Evolutionary conservation across 2,113 vertebrate species (phyloP).

Genomic region (Rhea americana): DNA sequence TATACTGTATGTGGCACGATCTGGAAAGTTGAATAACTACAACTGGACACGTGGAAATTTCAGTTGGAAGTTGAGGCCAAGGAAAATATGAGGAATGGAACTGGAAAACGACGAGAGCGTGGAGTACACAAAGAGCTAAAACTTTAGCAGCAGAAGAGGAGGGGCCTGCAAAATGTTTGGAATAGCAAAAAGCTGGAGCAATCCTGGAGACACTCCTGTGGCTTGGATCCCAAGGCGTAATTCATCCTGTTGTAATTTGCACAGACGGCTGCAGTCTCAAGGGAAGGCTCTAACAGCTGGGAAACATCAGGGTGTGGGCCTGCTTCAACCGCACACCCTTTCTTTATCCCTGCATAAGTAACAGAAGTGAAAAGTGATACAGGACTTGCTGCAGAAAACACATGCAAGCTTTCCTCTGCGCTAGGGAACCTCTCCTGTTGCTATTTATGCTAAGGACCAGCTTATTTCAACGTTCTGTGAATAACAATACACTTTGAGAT

Average conservation of each 20-base stretch:
- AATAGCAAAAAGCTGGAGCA: constrained; percentile 51
- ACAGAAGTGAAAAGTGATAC: constrained; percentile 23
- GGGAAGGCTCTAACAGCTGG: constrained; percentile 54
- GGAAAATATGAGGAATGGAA: constrained; percentile 55
- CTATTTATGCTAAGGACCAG: not conserved
- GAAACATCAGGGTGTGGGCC: constrained; percentile 59
- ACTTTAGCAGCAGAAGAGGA: constrained; percentile 31
- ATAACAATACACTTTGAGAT: not conserved
- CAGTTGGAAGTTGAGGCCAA: constrained; percentile 14
- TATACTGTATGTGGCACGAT: not conserved
- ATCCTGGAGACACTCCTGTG: constrained; percentile 29
- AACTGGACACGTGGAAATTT: constrained; percentile 25
- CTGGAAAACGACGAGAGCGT: not conserved
- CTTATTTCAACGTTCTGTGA: not conserved
- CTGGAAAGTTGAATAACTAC: not conserved
- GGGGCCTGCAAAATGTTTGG: constrained; percentile 48
- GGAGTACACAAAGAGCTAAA: not conserved
- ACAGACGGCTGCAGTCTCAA: constrained; percentile 23
- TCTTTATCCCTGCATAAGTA: constrained; percentile 8
- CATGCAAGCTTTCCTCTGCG: not conserved
- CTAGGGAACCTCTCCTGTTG: not conserved
- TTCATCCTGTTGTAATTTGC: constrained; percentile 42
- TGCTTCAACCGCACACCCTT: not conserved
- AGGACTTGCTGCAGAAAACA: not conserved
- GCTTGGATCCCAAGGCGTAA: constrained; percentile 25